phyloP scores from a whole-genome alignment of 2,113 vertebrate species.

The Scophthalmus maximus region DNA sequence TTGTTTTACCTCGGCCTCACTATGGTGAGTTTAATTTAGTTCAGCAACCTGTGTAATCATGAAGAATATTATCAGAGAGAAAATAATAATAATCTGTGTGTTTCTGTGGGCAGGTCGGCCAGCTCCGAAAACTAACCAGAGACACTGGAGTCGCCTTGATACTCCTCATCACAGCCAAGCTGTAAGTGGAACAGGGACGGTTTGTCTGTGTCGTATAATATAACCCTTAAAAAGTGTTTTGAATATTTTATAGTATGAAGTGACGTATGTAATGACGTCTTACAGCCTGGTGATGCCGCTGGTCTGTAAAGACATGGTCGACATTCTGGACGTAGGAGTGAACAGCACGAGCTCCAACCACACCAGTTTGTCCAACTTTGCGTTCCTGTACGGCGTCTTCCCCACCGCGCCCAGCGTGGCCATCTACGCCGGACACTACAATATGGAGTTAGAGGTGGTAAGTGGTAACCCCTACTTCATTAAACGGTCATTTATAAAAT shows the following conservation, averaged over 20 bases:
- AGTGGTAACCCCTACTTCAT: constrained; percentile 63
- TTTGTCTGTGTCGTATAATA: too few species aligned
- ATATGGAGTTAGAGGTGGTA: constrained; percentile 98
- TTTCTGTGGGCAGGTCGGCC: constrained; percentile 82
- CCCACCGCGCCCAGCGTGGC: constrained; percentile 96
- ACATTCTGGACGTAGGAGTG: constrained; percentile 88
- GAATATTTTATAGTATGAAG: too few species aligned
- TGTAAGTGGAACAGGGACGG: constrained; percentile 84
- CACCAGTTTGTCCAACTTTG: constrained; percentile 96
- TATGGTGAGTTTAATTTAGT: constrained; percentile 83
- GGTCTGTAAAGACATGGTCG: constrained; percentile 97
- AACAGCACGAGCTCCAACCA: constrained; percentile 87
- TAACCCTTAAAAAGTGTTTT: too few species aligned
- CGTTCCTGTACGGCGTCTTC: constrained; percentile 97
- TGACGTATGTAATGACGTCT: too few species aligned
- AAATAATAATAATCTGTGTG: neutral
- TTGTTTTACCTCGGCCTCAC: constrained; percentile 97
- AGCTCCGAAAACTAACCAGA: constrained; percentile 91
- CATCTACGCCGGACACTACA: constrained; percentile 96
- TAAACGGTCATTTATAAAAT: neutral
- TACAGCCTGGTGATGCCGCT: constrained; percentile 93
- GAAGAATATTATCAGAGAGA: neutral
- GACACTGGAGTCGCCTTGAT: constrained; percentile 93
- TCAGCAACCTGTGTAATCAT: neutral
- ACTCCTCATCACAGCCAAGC: constrained; percentile 98